Base-by-base conservation (phyloP, 2,113 vertebrate genomes). In the Peromyscus leucopus region DNA sequence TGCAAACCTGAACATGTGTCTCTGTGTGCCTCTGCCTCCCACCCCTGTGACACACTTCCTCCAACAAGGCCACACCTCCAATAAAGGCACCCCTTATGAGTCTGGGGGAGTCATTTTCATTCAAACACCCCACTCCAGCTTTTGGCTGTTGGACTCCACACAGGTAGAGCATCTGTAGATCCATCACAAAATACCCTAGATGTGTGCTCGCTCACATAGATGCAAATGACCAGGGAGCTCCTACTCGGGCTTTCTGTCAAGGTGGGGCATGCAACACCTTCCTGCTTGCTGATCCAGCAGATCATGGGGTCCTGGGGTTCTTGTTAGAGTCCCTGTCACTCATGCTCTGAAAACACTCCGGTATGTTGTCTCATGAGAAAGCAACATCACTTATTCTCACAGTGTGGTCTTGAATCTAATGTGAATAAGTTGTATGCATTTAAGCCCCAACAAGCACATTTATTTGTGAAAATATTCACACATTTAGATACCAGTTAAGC, bases 171-270 rank as follows among this genome's bases (percentile, higher is more conserved):
- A 24, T 82, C n/a, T 55, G 1, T 10, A 46, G 39, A 24, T 28
- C 33, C 55, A 59, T 74, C 15, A 61, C 78, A 46, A 10, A 22
- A 61, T 36, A 6, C 9, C 28, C 26, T 46, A 33, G 59, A 21
- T 1, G 4, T 59, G 33, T 12, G 1, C 26, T 67, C 33, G 21
- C 28, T 65, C 59, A 86, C 0, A 0, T 10, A 33, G 5, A 17
- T 17, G 10, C 0, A 16, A 15, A 16, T 59, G 7, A 15, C 65
- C 19, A 19, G 19, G 0, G 4, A 6, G 1, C 8, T 39, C 51
- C 46, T 28, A n/a, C 67, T 51, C 21, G 55, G 57, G 13, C 82
- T 84, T 63, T n/a, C 57, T 42, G 82, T 63, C 24, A 84, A 63
- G n/a, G 10, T 42, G 17, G 59, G 16, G 12, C 57, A 84, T 28